phyloP scores from a whole-genome alignment of 2,888 invertebrate species.

The Cinara cedri region DNA sequence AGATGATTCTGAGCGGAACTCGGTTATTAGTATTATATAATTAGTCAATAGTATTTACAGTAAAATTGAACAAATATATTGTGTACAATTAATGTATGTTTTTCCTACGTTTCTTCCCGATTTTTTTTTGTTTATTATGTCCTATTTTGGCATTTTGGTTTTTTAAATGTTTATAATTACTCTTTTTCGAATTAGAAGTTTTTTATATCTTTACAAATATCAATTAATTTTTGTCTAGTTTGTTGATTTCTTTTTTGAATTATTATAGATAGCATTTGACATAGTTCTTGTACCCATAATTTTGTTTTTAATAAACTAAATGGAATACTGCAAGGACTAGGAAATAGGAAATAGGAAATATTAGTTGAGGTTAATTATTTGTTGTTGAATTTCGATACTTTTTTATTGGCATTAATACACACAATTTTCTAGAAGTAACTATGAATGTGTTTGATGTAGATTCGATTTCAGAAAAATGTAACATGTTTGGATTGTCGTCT shows the following conservation, averaged over 20 bases:
- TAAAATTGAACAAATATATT: too few species aligned
- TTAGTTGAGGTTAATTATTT: neutral
- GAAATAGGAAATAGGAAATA: too few species aligned
- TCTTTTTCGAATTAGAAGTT: neutral
- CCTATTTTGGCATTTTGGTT: neutral
- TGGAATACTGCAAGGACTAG: constrained; percentile 6
- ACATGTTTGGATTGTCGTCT: neutral
- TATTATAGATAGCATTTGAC: neutral
- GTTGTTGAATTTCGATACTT: neutral
- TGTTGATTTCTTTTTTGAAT: neutral
- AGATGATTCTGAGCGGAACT: too few species aligned
- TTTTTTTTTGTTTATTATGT: constrained; percentile 14
- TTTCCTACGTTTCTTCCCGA: too few species aligned
- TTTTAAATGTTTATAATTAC: neutral
- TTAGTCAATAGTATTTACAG: too few species aligned
- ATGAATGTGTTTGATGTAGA: constrained; percentile 1
- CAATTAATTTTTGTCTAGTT: neutral
- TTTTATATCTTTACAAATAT: neutral
- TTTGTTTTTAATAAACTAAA: neutral
- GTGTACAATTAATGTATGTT: too few species aligned
- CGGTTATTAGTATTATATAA: too few species aligned
- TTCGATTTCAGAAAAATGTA: neutral
- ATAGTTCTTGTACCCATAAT: neutral
- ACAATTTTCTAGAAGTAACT: neutral
- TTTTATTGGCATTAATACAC: neutral